Evolutionary conservation across 2,888 invertebrate species (phyloP).

Genomic region (Hymenopus coronatus): DNA sequence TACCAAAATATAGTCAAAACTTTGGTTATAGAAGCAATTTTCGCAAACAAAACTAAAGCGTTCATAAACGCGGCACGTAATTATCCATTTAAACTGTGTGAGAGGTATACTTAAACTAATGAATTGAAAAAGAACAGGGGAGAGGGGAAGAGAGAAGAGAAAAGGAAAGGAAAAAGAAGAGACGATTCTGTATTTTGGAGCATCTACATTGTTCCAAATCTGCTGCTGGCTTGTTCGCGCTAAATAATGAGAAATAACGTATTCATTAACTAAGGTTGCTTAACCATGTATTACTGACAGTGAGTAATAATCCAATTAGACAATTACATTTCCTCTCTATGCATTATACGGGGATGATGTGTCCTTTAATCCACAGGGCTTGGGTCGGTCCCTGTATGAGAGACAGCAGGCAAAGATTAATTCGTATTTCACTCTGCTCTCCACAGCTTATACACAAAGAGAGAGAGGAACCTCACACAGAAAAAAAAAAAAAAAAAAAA

Average conservation of each 20-base stretch:
- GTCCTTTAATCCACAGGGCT: not conserved
- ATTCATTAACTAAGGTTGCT: not conserved
- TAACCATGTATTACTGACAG: not conserved
- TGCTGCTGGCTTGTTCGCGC: not conserved
- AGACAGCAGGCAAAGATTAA: not conserved
- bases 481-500: too few relatives aligned
- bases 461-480: not conserved
- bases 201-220: too few relatives aligned
- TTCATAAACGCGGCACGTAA: too few relatives aligned
- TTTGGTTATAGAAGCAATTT: too few relatives aligned
- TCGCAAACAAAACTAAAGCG: too few relatives aligned
- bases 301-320: slow-evolving; percentile 12
- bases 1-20: too few relatives aligned
- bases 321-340: not conserved
- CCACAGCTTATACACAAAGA: not conserved
- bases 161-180: too few relatives aligned
- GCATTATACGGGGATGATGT: not conserved
- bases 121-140: too few relatives aligned
- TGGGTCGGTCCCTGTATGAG: not conserved
- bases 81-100: too few relatives aligned
- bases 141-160: too few relatives aligned
- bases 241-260: slow-evolving; percentile 1
- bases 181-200: too few relatives aligned
- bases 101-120: too few relatives aligned
- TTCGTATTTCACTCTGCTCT: not conserved